Percentiles rank a stretch among this genome's conserved stretches.
Evolutionary conservation across 2,888 invertebrate species (phyloP).

Genomic region (Margaritifera margaritifera): DNA sequence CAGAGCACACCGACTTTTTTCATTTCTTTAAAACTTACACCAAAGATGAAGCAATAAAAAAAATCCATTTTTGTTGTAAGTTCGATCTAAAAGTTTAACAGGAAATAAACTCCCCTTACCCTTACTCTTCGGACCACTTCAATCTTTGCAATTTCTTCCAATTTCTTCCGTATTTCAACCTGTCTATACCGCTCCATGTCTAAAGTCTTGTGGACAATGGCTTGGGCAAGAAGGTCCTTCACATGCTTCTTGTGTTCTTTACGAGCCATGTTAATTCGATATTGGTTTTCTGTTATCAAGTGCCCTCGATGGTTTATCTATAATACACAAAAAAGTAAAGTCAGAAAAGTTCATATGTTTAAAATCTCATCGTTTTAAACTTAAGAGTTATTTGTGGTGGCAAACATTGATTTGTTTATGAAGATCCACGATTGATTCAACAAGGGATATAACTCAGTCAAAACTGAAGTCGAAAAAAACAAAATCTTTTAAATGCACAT

Average conservation of each 20-base stretch:
- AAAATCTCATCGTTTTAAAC: neutral
- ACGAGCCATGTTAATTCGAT: constrained; percentile 67
- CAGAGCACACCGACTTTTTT: too few species aligned
- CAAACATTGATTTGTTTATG: too few species aligned
- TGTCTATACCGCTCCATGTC: constrained; percentile 68
- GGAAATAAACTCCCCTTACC: too few species aligned
- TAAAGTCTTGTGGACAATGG: constrained; percentile 72
- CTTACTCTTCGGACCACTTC: constrained; percentile 70
- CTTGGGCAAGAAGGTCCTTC: constrained; percentile 72
- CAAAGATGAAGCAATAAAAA: too few species aligned
- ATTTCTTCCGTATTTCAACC: constrained; percentile 66
- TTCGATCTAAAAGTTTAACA: neutral
- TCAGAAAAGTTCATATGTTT: neutral
- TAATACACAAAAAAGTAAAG: constrained; percentile 6
- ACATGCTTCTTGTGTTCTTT: constrained; percentile 71
- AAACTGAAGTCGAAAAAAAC: too few species aligned
- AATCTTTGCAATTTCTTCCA: constrained; percentile 72
- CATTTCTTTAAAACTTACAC: too few species aligned
- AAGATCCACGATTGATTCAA: too few species aligned
- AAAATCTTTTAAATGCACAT: too few species aligned
- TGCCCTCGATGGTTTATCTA: constrained; percentile 67
- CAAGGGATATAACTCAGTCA: too few species aligned
- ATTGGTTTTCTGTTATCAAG: constrained; percentile 69
- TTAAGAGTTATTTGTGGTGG: neutral
- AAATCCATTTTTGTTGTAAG: neutral